Evolutionary conservation across 2,797 vertebrate species (phyloP).

Genomic region (Chiloscyllium punctatum): DNA sequence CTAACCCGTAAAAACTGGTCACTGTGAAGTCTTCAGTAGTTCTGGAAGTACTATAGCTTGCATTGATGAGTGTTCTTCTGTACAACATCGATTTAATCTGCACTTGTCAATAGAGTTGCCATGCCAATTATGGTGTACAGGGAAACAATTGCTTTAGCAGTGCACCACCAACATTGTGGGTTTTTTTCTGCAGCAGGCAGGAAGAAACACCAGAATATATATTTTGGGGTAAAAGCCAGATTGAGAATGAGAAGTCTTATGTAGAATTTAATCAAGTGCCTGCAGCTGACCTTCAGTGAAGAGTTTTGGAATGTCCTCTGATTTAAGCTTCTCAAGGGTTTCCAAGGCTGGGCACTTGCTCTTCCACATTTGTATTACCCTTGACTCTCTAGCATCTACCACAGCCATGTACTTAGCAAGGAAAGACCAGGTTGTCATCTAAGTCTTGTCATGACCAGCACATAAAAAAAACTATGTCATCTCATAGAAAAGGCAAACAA

Average conservation of each 20-base stretch:
- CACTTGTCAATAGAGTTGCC: neutral
- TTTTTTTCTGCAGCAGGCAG: neutral
- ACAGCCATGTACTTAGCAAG: neutral
- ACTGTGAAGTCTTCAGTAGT: neutral
- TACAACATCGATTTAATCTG: neutral
- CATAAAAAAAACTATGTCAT: neutral
- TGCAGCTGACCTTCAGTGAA: neutral
- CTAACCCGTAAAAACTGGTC: neutral
- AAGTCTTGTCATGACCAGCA: neutral
- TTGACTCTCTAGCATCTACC: neutral
- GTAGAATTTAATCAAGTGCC: neutral
- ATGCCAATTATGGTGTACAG: neutral
- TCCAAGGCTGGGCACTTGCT: neutral
- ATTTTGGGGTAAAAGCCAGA: neutral
- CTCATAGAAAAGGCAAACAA: neutral
- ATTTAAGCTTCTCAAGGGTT: neutral
- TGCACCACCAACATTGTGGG: neutral
- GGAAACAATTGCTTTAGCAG: neutral
- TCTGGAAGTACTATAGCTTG: neutral
- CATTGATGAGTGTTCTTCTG: neutral
- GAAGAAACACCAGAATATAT: neutral
- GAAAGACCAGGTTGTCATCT: neutral
- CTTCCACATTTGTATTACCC: neutral
- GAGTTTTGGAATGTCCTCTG: neutral
- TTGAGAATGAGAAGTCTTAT: neutral